A percentile compares a stretch with the other conserved stretches of the same genome.
These are phyloP conservation scores for Mus musculus DNA, from an alignment of 2,113 vertebrate genomes.

Conservation along the genomic window DNA sequence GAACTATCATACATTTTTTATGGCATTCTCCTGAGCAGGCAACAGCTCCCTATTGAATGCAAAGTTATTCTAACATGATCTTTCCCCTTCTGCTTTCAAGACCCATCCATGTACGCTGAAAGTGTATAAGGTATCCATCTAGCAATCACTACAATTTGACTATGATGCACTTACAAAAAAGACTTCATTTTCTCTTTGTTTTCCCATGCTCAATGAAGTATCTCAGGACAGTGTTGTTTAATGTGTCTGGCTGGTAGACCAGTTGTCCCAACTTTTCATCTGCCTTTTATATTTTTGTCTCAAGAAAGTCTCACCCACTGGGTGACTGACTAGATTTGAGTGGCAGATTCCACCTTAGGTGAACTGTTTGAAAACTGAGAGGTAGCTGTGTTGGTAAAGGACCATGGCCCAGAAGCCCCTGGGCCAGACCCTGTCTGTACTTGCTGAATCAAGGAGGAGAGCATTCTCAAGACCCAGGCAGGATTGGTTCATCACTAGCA, in stretches of 20 bases:
- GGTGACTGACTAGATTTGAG: not conserved
- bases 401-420: constrained; percentile 32
- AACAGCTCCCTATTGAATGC: not conserved
- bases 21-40: not conserved
- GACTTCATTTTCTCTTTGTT: not conserved
- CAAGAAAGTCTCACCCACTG: not conserved
- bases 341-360: not conserved
- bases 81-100: not conserved
- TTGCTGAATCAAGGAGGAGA: constrained; percentile 66
- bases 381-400: constrained; percentile 15
- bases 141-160: not conserved
- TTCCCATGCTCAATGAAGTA: not conserved
- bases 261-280: not conserved
- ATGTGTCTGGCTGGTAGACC: not conserved
- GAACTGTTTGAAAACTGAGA: constrained; percentile 20
- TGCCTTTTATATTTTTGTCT: not conserved
- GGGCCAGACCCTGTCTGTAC: constrained; percentile 62
- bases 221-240: not conserved
- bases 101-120: not conserved
- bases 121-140: not conserved
- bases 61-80: not conserved
- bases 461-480: constrained; percentile 8
- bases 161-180: not conserved
- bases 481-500: constrained; percentile 49
- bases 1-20: not conserved